Percentiles rank a stretch among this genome's conserved stretches.
Conservation (phyloP, 2,888 invertebrate species). For the Priocnemis perturbator region DNA sequence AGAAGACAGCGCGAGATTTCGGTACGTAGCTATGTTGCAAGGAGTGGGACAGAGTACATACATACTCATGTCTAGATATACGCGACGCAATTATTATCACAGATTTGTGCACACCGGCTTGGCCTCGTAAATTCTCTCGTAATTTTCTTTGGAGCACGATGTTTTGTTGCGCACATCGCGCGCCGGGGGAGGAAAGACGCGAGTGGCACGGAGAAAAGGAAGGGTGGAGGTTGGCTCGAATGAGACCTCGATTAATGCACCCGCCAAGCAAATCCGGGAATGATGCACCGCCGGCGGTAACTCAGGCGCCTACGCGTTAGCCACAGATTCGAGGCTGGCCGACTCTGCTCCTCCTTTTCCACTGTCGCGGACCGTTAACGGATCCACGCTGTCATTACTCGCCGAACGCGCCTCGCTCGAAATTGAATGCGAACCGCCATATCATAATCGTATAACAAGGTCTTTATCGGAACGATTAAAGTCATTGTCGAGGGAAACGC, state of each 20-base stretch:
- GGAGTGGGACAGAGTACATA: neutral
- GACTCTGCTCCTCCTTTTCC: too few species aligned
- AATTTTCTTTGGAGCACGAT: conserved; percentile 22
- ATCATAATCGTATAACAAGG: conserved; percentile 11
- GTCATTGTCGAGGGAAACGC: too few species aligned
- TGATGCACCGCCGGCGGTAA: conserved; percentile 36
- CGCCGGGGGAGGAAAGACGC: neutral
- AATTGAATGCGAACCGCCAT: neutral
- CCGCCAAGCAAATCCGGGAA: conserved; percentile 31
- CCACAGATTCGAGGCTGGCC: neutral
- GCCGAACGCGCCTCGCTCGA: too few species aligned
- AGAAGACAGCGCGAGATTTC: too few species aligned
- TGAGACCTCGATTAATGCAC: conserved; percentile 35
- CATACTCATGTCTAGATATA: conserved; percentile 21
- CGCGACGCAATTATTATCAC: conserved; percentile 29
- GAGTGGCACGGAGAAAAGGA: neutral
- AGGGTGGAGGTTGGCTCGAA: conserved; percentile 6
- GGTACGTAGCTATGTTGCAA: too few species aligned
- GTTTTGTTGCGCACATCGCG: neutral
- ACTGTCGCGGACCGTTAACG: too few species aligned
- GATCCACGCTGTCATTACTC: too few species aligned
- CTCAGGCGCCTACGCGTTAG: conserved; percentile 19
- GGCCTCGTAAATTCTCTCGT: conserved; percentile 37
- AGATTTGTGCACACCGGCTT: conserved; percentile 31
- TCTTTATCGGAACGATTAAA: too few species aligned